A percentile compares a stretch with the other conserved stretches of the same genome.
Conservation (phyloP, 2,113 vertebrate genomes). For the Crypturellus undulatus region DNA sequence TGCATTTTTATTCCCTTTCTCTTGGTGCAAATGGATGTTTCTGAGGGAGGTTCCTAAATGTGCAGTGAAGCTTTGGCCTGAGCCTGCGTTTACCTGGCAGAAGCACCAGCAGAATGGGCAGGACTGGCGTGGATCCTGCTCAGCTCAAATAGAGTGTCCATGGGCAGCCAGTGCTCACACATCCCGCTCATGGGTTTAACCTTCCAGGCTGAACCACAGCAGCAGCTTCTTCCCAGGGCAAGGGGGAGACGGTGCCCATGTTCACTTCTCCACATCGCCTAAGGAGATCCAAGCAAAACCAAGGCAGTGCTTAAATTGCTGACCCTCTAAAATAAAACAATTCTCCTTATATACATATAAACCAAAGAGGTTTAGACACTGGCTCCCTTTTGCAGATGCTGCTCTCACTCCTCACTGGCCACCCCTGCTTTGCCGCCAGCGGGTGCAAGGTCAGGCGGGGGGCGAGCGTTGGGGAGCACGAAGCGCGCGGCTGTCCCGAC, state of each 20-base stretch:
- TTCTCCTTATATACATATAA: neutral
- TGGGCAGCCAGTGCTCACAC: fast-evolving
- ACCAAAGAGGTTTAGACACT: neutral
- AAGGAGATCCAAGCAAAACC: neutral
- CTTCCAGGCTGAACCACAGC: fast-evolving
- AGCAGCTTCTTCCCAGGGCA: neutral
- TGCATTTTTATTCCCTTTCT: neutral
- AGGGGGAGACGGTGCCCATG: fast-evolving
- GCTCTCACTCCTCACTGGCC: neutral
- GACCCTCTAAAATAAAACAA: neutral
- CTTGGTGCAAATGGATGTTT: neutral
- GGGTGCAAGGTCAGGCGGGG: fast-evolving
- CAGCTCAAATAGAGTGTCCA: neutral
- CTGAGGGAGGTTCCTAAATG: neutral
- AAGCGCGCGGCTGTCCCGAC: too few relatives aligned
- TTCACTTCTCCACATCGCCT: neutral
- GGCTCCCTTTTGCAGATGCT: neutral
- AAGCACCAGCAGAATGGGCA: neutral
- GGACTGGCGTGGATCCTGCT: neutral
- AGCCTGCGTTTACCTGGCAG: neutral
- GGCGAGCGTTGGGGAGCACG: fast-evolving
- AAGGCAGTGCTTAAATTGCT: neutral
- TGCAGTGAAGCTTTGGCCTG: neutral
- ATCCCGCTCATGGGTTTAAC: neutral
- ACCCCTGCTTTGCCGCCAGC: neutral